Conservation (phyloP, 2,113 vertebrate genomes). For the Nettapus auritus region DNA sequence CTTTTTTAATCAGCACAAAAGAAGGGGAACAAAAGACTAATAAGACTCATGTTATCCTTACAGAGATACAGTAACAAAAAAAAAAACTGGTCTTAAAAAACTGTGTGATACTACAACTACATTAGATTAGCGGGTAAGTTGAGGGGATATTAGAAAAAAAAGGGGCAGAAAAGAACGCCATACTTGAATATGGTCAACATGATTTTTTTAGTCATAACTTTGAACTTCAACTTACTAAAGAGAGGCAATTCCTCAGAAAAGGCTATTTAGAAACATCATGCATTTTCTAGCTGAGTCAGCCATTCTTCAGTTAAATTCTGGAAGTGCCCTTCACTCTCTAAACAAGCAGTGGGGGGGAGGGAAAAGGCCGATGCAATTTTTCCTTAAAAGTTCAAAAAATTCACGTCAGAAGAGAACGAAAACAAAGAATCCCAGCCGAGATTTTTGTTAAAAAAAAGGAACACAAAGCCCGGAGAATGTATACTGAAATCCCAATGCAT, state of each 20-base stretch:
- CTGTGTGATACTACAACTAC: background rate
- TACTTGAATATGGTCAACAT: background rate
- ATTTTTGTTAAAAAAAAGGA: background rate
- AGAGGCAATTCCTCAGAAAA: background rate
- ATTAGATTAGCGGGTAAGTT: background rate
- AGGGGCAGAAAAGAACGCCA: fast-evolving
- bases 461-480: background rate
- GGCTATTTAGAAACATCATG: background rate
- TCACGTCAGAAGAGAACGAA: background rate
- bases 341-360: fast-evolving
- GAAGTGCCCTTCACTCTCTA: background rate
- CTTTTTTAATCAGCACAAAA: background rate
- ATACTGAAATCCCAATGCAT: background rate
- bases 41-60: background rate
- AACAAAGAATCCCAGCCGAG: background rate
- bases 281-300: background rate
- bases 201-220: background rate
- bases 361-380: background rate
- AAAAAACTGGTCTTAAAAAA: background rate
- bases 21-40: background rate
- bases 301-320: background rate
- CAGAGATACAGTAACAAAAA: background rate
- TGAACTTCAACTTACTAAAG: background rate
- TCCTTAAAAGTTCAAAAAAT: background rate
- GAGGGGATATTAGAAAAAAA: fast-evolving